These are phyloP conservation scores for Esox niger DNA, from an alignment of 2,113 vertebrate genomes.

Conservation along the genomic window DNA sequence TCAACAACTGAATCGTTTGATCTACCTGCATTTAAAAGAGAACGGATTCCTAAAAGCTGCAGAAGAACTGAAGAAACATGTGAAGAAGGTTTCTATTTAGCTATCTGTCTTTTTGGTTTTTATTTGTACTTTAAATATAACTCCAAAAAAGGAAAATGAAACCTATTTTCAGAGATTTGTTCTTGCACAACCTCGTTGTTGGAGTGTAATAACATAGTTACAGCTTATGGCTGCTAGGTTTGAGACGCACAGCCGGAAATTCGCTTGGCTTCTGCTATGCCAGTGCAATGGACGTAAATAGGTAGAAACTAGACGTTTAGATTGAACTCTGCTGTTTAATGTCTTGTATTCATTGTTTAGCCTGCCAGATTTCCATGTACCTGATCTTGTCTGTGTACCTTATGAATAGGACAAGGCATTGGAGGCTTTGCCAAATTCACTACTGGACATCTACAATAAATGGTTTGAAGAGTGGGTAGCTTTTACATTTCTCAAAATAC, in stretches of 20 bases:
- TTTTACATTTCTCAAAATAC: not conserved
- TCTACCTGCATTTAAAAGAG: constrained; percentile 68
- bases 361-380: not conserved
- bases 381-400: not conserved
- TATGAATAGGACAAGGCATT: constrained; percentile 25
- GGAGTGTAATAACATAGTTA: not conserved
- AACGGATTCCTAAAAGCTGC: constrained; percentile 71
- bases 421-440: constrained; percentile 21
- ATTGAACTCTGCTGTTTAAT: not conserved
- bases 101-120: not conserved
- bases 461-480: constrained; percentile 64
- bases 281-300: not conserved
- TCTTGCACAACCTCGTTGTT: not conserved
- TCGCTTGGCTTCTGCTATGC: no score
- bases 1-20: constrained; percentile 56
- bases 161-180: not conserved
- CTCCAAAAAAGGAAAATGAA: not conserved
- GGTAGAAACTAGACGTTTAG: not conserved
- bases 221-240: not conserved
- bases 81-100: constrained; percentile 61
- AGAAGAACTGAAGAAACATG: constrained; percentile 63
- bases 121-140: not conserved
- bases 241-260: no score
- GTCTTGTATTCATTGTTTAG: not conserved
- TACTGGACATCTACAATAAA: constrained; percentile 63